Percentiles rank a stretch among this genome's conserved stretches.
Conservation (phyloP, 2,113 vertebrate genomes). For the Nicator chloris region DNA sequence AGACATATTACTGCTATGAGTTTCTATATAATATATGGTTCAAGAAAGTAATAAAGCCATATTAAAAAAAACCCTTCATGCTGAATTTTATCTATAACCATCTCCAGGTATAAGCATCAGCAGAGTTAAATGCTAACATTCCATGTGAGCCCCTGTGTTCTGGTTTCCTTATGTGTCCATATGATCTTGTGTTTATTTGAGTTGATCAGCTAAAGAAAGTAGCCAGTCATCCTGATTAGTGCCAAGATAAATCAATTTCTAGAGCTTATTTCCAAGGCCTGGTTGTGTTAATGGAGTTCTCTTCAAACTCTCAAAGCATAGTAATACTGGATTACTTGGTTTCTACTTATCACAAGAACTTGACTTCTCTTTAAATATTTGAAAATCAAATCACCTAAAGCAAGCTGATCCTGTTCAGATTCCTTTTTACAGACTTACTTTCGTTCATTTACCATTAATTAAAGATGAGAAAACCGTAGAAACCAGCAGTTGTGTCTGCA, state of each 20-base stretch:
- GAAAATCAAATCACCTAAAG: background rate
- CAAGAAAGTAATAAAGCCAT: background rate
- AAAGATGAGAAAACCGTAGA: background rate
- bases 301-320: background rate
- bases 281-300: background rate
- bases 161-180: background rate
- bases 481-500: background rate
- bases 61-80: fast-evolving
- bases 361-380: background rate
- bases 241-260: conserved; percentile 36
- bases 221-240: conserved; percentile 38
- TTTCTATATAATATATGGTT: background rate
- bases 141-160: background rate
- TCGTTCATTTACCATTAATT: background rate
- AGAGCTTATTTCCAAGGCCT: conserved; percentile 14
- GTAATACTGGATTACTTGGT: background rate
- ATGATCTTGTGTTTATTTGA: conserved; percentile 1
- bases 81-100: background rate
- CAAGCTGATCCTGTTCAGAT: background rate
- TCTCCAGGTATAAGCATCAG: background rate
- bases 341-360: background rate
- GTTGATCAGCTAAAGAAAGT: conserved; percentile 2
- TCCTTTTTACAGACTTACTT: background rate
- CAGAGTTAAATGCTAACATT: background rate
- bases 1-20: background rate